These are phyloP conservation scores for Sylvicola fuscatus DNA, from an alignment of 2,888 invertebrate species.

Conservation along the genomic window DNA sequence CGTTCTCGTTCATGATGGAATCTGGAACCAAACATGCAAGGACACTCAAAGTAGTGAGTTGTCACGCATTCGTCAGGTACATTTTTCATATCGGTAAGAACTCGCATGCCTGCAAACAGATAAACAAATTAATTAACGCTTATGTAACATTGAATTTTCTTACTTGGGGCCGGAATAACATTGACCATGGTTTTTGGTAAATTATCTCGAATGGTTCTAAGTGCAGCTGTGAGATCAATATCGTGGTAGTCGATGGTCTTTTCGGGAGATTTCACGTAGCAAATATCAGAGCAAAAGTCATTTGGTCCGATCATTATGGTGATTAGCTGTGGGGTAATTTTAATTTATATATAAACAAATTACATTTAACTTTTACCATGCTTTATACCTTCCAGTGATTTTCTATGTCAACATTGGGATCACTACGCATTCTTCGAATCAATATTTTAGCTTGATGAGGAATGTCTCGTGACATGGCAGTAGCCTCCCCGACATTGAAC, in stretches of 20 bases:
- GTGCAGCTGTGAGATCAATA: constrained; percentile 24
- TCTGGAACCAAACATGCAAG: constrained; percentile 30
- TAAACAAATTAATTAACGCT: too few relatives aligned
- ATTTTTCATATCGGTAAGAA: constrained; percentile 21
- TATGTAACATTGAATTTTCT: too few relatives aligned
- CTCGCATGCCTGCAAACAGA: constrained; percentile 20
- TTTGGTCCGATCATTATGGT: constrained; percentile 37
- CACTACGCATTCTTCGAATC: constrained; percentile 29
- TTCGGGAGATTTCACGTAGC: constrained; percentile 25
- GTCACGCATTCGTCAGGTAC: constrained; percentile 24
- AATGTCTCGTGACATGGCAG: constrained; percentile 33
- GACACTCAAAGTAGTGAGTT: constrained; percentile 29
- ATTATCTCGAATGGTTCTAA: constrained; percentile 29
- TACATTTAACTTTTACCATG: too few relatives aligned
- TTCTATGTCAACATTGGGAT: constrained; percentile 30
- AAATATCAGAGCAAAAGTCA: constrained; percentile 37
- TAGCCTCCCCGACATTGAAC: constrained; percentile 38
- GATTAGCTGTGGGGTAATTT: constrained; percentile 23
- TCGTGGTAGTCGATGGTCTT: constrained; percentile 26
- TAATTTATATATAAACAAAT: background rate
- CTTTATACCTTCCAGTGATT: constrained; percentile 35
- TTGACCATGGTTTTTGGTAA: constrained; percentile 38
- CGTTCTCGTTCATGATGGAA: constrained; percentile 15
- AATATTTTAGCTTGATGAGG: constrained; percentile 34
- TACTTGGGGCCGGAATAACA: constrained; percentile 30